Conservation (phyloP, 2,797 vertebrate species). For the Brotula barbata region DNA sequence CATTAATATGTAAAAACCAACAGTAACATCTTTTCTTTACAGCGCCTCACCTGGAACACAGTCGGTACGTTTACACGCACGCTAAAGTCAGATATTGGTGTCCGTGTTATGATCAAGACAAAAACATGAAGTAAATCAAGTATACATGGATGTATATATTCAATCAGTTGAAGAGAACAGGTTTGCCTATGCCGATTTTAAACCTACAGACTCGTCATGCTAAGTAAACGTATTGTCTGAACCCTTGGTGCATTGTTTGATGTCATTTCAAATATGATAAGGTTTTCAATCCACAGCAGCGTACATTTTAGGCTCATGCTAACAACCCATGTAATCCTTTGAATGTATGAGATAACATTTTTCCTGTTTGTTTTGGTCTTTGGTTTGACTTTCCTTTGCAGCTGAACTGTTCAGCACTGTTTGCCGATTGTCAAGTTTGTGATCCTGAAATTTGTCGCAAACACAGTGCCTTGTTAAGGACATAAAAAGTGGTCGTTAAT, state of each 20-base stretch:
- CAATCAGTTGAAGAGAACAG: too few species aligned
- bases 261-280: background rate
- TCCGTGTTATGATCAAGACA: too few species aligned
- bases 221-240: too few species aligned
- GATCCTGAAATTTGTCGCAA: conserved; percentile 37
- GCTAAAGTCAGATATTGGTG: too few species aligned
- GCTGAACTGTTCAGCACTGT: conserved; percentile 12
- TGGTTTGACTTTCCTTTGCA: conserved; percentile 4
- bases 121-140: too few species aligned
- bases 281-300: conserved; percentile 1
- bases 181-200: too few species aligned
- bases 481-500: conserved; percentile 7
- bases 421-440: background rate
- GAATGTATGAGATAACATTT: conserved; percentile 4
- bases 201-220: too few species aligned
- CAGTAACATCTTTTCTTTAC: background rate
- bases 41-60: too few species aligned
- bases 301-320: background rate
- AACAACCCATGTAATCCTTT: background rate
- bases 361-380: conserved; percentile 1
- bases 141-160: too few species aligned
- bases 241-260: too few species aligned
- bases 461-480: conserved; percentile 59
- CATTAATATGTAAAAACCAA: conserved; percentile 20
- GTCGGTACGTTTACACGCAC: too few species aligned